phyloP scores from a whole-genome alignment of 2,797 vertebrate genomes.

The Ceyx erithaca region DNA sequence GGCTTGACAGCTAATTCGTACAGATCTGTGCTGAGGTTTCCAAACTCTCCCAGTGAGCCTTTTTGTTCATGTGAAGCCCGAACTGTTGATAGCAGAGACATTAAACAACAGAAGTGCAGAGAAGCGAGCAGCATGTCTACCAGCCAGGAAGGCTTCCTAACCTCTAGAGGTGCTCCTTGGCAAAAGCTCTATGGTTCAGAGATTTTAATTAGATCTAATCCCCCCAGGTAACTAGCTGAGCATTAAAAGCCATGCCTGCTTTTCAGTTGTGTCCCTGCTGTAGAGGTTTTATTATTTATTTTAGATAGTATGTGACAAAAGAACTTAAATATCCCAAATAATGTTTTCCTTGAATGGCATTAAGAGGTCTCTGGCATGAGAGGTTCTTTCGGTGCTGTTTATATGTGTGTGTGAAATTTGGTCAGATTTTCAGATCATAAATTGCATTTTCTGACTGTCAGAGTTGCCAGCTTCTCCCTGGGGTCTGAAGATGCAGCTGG shows the following conservation, averaged over 20 bases:
- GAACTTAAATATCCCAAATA: background rate
- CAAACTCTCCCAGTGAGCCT: slow-evolving; percentile 51
- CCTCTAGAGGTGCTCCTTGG: background rate
- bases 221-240: slow-evolving; percentile 36
- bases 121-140: background rate
- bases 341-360: background rate
- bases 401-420: background rate
- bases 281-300: slow-evolving; percentile 37
- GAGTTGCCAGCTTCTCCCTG: background rate
- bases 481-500: background rate
- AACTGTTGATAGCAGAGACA: background rate
- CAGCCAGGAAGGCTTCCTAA: background rate
- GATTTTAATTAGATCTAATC: slow-evolving; percentile 56
- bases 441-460: background rate
- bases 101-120: background rate
- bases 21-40: slow-evolving; percentile 44
- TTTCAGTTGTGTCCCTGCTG: background rate
- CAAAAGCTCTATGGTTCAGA: slow-evolving; percentile 29
- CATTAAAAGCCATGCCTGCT: background rate
- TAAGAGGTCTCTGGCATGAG: background rate
- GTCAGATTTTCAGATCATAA: background rate
- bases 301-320: background rate
- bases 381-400: background rate
- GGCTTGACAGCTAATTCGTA: slow-evolving; percentile 55
- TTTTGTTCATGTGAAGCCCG: background rate